These are phyloP conservation scores for Campopleginae sp. DNA, from an alignment of 2,888 invertebrate genomes.

Conservation along the genomic window DNA sequence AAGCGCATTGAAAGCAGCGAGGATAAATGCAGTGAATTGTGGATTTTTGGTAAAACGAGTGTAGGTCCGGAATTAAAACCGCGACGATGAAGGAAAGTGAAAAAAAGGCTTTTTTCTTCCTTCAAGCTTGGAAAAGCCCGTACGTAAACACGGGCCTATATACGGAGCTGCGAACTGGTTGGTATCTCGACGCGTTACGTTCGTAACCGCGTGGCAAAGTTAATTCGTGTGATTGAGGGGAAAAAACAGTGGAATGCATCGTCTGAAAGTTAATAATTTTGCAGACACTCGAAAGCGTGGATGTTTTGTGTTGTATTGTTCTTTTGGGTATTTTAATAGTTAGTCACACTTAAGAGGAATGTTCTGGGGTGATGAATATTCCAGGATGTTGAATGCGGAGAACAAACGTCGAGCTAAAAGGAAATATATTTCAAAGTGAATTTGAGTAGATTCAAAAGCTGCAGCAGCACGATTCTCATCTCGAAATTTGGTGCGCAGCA, in stretches of 20 bases:
- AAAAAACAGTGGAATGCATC: background rate
- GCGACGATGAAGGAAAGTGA: conserved; percentile 11
- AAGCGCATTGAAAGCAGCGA: background rate
- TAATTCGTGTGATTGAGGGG: background rate
- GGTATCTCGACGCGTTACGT: background rate
- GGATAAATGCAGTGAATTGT: conserved; percentile 1
- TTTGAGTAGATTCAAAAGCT: background rate
- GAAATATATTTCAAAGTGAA: background rate
- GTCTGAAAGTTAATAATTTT: background rate
- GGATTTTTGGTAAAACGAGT: conserved; percentile 26
- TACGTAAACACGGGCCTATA: background rate
- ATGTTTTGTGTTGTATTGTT: background rate
- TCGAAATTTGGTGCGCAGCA: background rate
- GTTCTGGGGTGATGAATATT: background rate
- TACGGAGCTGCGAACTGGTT: background rate
- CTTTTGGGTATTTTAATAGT: background rate
- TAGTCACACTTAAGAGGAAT: background rate
- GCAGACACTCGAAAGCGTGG: background rate
- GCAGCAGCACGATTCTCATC: background rate
- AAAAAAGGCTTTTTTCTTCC: conserved; percentile 28
- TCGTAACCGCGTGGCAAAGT: background rate
- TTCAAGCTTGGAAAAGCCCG: conserved; percentile 14
- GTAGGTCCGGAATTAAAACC: conserved; percentile 21
- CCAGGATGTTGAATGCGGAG: background rate
- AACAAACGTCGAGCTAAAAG: background rate